Evolutionary conservation across 1,140 invertebrate genomes (phyloP), one percentile per base, ranked within the genome.

Genomic region (Sinonovacula constricta): DNA sequence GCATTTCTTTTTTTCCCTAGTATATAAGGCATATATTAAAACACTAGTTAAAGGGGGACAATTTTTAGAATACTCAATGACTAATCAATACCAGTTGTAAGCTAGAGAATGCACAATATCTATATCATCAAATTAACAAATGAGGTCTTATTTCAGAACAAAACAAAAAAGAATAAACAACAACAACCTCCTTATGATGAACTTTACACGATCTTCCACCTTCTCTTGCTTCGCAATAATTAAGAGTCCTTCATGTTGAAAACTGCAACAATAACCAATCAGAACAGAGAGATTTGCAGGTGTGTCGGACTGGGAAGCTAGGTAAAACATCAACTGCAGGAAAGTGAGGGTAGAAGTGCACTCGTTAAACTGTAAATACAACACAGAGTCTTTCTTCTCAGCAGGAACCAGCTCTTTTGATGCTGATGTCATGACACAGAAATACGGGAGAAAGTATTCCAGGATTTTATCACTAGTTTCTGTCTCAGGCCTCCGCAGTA

Each of bases 401-500:
- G 49, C 28, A 26, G 14, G 22, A 24, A 63, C 51, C 18, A 39
- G 24, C 15, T 76, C 62, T 10, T n/a, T 65, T 22, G 24, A 33
- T 24, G 65, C 63, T 0, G 65, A 28, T 3, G 63, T 39, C 62
- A 45, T 56, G 15, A 49, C 22, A n/a, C n/a, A n/a, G 60, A 78
- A 78, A 53, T 78, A 78, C n/a, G 75, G 75, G 18, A 68, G 5
- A 30, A 69, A 78, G 34, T 69, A 62, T 18, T 78, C 75, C 5
- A 28, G 18, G 39, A 15, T 22, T 31, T 56, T 63, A 53, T 31
- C 4, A 28, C 15, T 31, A 24, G 60, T 54, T 10, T 45, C 39
- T n/a, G 24, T 18, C 24, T 57, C 39, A n/a, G 66, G 66, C 49
- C 59, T 33, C 4, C 45, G 54, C 31, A 78, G 63, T 49, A 78